Conservation (phyloP, 2,797 vertebrate species). For the Mormyrops boulengeri region DNA sequence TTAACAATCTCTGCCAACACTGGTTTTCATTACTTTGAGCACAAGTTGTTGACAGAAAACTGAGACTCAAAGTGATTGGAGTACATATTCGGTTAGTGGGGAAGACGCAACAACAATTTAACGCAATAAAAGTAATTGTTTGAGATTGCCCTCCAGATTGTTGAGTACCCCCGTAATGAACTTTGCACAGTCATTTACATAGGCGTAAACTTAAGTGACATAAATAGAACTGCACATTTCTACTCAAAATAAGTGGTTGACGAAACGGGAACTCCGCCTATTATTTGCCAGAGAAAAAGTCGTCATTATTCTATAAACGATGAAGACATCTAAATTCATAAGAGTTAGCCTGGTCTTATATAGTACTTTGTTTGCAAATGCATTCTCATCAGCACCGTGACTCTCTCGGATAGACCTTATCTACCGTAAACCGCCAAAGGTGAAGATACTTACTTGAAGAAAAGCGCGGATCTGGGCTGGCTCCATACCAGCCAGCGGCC, state of each 20-base stretch:
- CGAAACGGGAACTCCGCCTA: slow-evolving; percentile 9
- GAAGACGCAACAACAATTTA: not conserved
- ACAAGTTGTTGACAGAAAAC: not conserved
- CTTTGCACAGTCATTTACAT: slow-evolving; percentile 13
- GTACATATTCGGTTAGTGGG: not conserved
- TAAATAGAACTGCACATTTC: slow-evolving; percentile 4
- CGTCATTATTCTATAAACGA: slow-evolving; percentile 7
- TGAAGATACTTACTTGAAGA: slow-evolving; percentile 84
- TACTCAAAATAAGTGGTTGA: slow-evolving; percentile 11
- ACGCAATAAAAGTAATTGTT: not conserved
- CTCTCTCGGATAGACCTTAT: not conserved
- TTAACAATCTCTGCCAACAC: not conserved
- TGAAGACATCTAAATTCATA: not conserved
- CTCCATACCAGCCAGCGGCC: slow-evolving; percentile 93
- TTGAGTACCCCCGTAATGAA: not conserved
- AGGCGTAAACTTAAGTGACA: slow-evolving; percentile 1
- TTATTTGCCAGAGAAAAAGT: slow-evolving; percentile 1
- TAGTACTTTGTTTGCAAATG: not conserved
- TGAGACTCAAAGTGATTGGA: not conserved
- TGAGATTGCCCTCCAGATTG: not conserved
- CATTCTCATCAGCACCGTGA: not conserved
- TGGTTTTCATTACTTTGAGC: not conserved
- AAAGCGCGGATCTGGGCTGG: slow-evolving; percentile 93
- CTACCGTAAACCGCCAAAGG: not conserved
- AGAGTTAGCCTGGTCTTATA: not conserved